Evolutionary conservation across 2,113 vertebrate genomes (phyloP), one percentile per base, ranked within the genome.

Genomic region (Petromus typicus): DNA sequence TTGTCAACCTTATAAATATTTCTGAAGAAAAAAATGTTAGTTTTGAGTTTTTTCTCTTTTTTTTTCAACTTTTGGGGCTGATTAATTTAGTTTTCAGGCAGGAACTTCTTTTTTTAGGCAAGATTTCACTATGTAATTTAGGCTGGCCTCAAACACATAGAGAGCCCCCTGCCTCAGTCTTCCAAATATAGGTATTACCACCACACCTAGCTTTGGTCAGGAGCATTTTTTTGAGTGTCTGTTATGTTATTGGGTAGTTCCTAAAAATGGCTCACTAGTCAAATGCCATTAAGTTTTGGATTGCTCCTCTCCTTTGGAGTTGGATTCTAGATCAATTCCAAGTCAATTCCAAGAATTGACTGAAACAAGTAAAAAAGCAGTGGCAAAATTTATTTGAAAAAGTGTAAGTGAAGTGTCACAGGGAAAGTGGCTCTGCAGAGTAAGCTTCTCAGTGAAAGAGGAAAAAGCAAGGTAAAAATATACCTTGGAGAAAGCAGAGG

Each of bases 21-120:
- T 92, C 80, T 86, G n/a, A 81, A 86, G n/a, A 23, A 43, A 91
- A 85, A 89, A 54, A 16, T 45, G 51, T 37, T 56, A 4, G 16
- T 67, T 89, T 91, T 79, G 20, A 48, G 79, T 78, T 61, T 56
- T 57, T 88, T 84, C 23, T n/a, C n/a, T n/a, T n/a, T n/a, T n/a
- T n/a, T n/a, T n/a, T n/a, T n/a, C n/a, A n/a, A n/a, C n/a, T n/a
- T n/a, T n/a, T n/a, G n/a, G n/a, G n/a, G n/a, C n/a, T n/a, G n/a
- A n/a, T n/a, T n/a, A n/a, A n/a, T n/a, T n/a, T n/a, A 30, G 7
- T 63, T 90, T 97, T 81, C 40, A 69, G 17, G 43, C 9, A 66
- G 22, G 37, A 71, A 71, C 37, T 43, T 73, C 45, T 75, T 73
- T 73, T 75, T 45, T 45, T 45, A 27, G 20, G 40, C 8, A 71